These are phyloP conservation scores for Atherinomorus stipes DNA, from an alignment of 2,113 vertebrate species.

Conservation along the genomic window DNA sequence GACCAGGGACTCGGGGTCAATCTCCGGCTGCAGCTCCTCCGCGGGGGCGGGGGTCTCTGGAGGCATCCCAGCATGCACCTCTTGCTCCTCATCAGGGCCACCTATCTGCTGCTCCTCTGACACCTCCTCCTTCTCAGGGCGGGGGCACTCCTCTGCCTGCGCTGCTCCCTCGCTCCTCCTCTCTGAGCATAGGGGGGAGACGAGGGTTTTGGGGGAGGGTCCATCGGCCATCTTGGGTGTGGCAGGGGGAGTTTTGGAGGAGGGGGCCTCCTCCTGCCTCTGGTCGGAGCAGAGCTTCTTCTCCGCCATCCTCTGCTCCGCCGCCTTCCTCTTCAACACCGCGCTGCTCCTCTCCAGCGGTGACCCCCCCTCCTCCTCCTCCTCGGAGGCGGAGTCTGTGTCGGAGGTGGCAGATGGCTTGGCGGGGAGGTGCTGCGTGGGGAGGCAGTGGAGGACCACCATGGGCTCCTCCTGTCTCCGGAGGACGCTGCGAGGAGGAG, in stretches of 20 bases:
- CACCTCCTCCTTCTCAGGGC: slow-evolving; percentile 9
- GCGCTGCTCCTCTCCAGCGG: slow-evolving; percentile 70
- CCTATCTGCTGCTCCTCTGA: slow-evolving; percentile 23
- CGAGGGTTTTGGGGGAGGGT: slow-evolving; percentile 2
- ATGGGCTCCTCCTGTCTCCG: slow-evolving; percentile 77
- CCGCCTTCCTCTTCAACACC: slow-evolving; percentile 87
- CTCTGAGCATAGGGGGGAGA: slow-evolving; percentile 55
- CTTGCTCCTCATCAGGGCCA: slow-evolving; percentile 65
- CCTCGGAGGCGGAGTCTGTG: slow-evolving; percentile 85
- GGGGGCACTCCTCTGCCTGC: slow-evolving; percentile 38
- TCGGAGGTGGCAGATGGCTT: slow-evolving; percentile 77
- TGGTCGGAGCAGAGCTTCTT: slow-evolving; percentile 87
- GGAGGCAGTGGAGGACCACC: slow-evolving; percentile 73
- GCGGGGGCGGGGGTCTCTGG: slow-evolving; percentile 68
- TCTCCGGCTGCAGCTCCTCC: slow-evolving; percentile 83
- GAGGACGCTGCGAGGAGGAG: slow-evolving; percentile 53
- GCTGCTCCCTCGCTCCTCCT: slow-evolving; percentile 22
- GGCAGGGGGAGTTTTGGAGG: slow-evolving; percentile 34
- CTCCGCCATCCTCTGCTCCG: slow-evolving; percentile 85
- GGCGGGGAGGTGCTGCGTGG: slow-evolving; percentile 45
- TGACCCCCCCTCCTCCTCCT: slow-evolving; percentile 71
- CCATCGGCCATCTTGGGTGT: slow-evolving; percentile 63
- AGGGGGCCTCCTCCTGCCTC: slow-evolving; percentile 81
- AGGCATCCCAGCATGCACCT: slow-evolving; percentile 82
- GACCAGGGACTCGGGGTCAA: slow-evolving; percentile 91